Conservation (phyloP, 2,888 invertebrate species). For the Electrophaes corylata region DNA sequence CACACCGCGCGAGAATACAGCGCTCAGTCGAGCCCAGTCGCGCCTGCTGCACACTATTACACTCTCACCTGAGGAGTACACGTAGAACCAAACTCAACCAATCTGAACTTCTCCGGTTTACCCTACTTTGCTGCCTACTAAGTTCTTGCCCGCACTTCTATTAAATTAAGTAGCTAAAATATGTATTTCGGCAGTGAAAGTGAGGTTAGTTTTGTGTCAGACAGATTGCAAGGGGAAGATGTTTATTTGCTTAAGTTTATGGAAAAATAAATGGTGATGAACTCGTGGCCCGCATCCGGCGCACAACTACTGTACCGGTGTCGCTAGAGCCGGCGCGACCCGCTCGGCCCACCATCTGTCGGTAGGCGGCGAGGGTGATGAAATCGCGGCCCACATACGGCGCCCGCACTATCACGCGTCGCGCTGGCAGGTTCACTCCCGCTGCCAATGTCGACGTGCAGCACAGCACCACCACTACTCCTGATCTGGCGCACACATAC, state of each 20-base stretch:
- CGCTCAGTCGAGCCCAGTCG: conserved; percentile 60
- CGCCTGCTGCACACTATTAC: conserved; percentile 88
- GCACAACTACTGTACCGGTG: conserved; percentile 84
- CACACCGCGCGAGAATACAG: conserved; percentile 52
- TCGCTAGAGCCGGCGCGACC: conserved; percentile 95
- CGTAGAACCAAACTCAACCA: too few species aligned
- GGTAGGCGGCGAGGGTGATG: conserved; percentile 91
- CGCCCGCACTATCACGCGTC: conserved; percentile 93
- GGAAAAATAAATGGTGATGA: too few species aligned
- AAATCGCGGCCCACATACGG: conserved; percentile 92
- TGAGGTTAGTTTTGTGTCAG: too few species aligned
- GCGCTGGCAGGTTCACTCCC: conserved; percentile 97
- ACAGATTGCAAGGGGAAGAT: too few species aligned
- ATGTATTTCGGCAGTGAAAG: too few species aligned
- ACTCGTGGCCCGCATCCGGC: too few species aligned
- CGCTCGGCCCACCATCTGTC: conserved; percentile 98
- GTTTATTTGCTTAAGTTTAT: too few species aligned
- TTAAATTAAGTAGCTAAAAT: too few species aligned
- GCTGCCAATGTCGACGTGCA: conserved; percentile 99
- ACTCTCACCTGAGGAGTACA: conserved; percentile 87
- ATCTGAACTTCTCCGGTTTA: too few species aligned
- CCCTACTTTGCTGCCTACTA: too few species aligned
- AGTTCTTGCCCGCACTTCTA: too few species aligned
- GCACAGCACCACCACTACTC: conserved; percentile 93
- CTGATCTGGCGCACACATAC: conserved; percentile 77